Conservation (phyloP, 1,140 invertebrate genomes). For the Cotesia glomerata region DNA sequence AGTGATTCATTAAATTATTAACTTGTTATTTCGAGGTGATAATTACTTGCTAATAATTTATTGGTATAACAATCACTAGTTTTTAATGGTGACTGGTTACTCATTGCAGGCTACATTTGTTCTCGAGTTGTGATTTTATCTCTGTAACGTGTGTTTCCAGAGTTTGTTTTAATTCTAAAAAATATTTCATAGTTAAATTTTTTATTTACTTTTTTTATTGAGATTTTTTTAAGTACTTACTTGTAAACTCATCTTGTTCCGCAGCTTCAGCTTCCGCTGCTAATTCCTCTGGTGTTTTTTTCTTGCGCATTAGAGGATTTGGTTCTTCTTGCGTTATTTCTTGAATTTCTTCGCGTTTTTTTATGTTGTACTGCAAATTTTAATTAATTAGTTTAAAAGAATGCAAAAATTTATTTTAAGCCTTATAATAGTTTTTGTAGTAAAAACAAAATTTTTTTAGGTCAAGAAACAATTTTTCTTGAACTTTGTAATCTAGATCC, state of each 20-base stretch:
- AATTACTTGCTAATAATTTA: too few species aligned
- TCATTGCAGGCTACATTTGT: slow-evolving; percentile 91
- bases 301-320: slow-evolving; percentile 92
- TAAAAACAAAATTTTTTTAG: too few species aligned
- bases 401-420: neutral
- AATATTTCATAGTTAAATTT: neutral
- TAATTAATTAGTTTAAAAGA: slow-evolving; percentile 33
- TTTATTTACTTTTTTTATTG: slow-evolving; percentile 25
- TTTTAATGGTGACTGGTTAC: slow-evolving; percentile 24
- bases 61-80: neutral
- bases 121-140: slow-evolving; percentile 92
- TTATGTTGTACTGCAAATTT: slow-evolving; percentile 91
- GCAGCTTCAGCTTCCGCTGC: slow-evolving; percentile 93
- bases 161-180: slow-evolving; percentile 88
- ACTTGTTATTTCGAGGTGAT: too few species aligned
- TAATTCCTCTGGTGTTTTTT: slow-evolving; percentile 96
- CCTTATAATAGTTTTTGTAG: too few species aligned
- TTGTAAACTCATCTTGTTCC: slow-evolving; percentile 96
- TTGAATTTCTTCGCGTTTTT: slow-evolving; percentile 92
- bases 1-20: too few species aligned
- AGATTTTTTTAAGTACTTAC: slow-evolving; percentile 69
- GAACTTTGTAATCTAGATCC: too few species aligned
- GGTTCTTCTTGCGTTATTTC: slow-evolving; percentile 83
- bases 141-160: slow-evolving; percentile 94
- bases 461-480: too few species aligned